These are phyloP conservation scores for Chironomus tentans DNA, from an alignment of 2,888 invertebrate genomes.

Conservation along the genomic window DNA sequence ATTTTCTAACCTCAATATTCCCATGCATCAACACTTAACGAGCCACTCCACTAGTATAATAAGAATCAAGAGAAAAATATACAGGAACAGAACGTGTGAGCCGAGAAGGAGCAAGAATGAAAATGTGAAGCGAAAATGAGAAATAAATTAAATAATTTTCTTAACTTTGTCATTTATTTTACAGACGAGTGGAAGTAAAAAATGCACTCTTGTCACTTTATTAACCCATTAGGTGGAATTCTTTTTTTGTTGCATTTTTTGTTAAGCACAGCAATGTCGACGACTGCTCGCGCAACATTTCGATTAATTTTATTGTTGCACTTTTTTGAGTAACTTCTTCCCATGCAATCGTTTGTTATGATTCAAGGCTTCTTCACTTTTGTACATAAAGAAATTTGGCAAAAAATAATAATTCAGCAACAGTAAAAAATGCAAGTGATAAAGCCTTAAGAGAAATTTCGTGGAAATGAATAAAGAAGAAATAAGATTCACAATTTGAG, in stretches of 20 bases:
- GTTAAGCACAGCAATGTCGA: not conserved
- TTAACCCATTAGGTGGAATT: conserved; percentile 20
- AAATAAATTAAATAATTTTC: conserved; percentile 18
- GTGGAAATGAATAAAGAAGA: too few relatives aligned
- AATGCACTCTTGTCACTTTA: conserved; percentile 22
- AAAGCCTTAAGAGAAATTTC: not conserved
- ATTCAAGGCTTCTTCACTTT: too few relatives aligned
- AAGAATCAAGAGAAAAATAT: not conserved
- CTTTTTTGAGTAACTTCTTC: not conserved
- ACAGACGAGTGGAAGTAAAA: not conserved
- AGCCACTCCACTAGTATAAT: too few relatives aligned
- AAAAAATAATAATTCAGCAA: too few relatives aligned
- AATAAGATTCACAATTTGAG: not conserved
- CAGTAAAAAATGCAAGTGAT: not conserved
- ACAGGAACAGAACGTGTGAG: not conserved
- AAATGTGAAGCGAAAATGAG: not conserved
- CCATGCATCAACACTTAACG: too few relatives aligned
- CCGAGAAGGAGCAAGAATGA: not conserved
- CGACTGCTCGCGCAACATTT: not conserved
- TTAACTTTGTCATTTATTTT: not conserved
- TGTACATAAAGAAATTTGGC: too few relatives aligned
- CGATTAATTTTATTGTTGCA: conserved; percentile 4
- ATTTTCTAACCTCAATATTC: too few relatives aligned
- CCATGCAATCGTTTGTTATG: not conserved
- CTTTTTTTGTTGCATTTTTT: not conserved